Evolutionary conservation across 2,888 invertebrate genomes (phyloP).

Genomic region (Priapulus caudatus): DNA sequence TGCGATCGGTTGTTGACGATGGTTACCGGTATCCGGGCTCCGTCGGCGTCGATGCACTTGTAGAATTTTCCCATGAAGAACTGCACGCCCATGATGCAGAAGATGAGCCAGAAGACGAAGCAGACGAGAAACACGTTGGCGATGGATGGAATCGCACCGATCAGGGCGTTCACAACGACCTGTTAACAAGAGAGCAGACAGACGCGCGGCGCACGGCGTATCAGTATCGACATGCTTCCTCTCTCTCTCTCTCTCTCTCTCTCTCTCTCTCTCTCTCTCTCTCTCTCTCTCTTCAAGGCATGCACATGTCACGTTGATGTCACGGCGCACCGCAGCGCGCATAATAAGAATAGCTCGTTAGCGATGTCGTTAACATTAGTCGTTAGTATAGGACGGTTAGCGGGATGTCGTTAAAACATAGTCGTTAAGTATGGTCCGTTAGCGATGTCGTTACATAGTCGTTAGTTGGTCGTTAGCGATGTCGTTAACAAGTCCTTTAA

Average conservation of each 20-base stretch:
- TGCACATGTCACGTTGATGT: too few relatives aligned
- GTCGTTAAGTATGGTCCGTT: too few relatives aligned
- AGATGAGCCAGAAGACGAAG: constrained; percentile 98
- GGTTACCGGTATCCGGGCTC: constrained; percentile 60
- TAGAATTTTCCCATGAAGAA: constrained; percentile 93
- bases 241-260: constrained; percentile 3
- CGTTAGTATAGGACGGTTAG: too few relatives aligned
- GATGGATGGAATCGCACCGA: constrained; percentile 98
- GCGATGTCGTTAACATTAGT: too few relatives aligned
- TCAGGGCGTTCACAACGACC: constrained; percentile 97
- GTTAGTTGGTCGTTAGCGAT: too few relatives aligned
- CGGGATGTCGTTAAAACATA: too few relatives aligned
- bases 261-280: constrained; percentile 3
- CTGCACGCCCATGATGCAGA: constrained; percentile 98
- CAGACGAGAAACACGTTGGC: constrained; percentile 98
- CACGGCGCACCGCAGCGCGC: too few relatives aligned
- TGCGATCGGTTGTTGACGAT: constrained; percentile 74
- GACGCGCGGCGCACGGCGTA: too few relatives aligned
- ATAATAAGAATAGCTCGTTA: too few relatives aligned
- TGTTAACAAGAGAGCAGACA: constrained; percentile 41
- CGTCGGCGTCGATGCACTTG: constrained; percentile 68
- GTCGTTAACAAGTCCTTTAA: too few relatives aligned
- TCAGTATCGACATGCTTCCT: not conserved
- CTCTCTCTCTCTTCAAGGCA: too few relatives aligned
- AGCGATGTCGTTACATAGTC: too few relatives aligned